Base-by-base conservation (phyloP, 2,113 vertebrate genomes). In the Nothocercus nigrocapillus region DNA sequence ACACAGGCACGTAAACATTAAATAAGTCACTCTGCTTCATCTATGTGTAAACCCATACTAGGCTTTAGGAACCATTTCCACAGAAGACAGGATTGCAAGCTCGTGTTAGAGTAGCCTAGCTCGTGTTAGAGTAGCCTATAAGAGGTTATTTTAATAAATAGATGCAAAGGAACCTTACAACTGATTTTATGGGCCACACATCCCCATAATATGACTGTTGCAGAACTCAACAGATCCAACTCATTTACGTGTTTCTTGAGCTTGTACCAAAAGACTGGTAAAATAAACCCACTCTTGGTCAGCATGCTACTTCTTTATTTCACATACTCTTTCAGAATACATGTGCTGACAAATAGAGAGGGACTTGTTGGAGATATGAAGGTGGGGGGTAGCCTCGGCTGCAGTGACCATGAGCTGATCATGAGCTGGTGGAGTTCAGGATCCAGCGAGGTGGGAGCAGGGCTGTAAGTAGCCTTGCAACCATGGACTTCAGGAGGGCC, bases 81-180 rank as follows among this genome's bases (percentile, higher is more conserved):
- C 70, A 49, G 42, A 74, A 63, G n/a, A 49, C 0, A 2, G 8
- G 0, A 0, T 28, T 59, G 10, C 16, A 69, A 69, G 8, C 8
- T 40, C 51, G 14, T 36, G 18, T 79, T 76, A 90, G 32, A 24
- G 32, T 10, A 64, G 15, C 51, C 2, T 5, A 69, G 8, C 8
- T 40, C 51, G 14, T 36, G 18, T 79, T 76, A 90, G 32, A 24
- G 32, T 8, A 64, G 15, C 51, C 2, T 5, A 9, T 12, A 24
- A 16, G 19, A 53, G 16, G 24, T 25, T 76, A 51, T 76, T 28
- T 40, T 66, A 51, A 25, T 30, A 30, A 70, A 32, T 8, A 4
- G 19, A 28, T 11, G 27, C 14, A 42, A 45, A 67, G 34, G 63
- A 67, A 63, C 34, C 7, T 45, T 42, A 15, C 21, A 17, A 56